Percentiles rank a stretch among this genome's conserved stretches.
Evolutionary conservation across 2,113 vertebrate species (phyloP).

Genomic region (cat (Felis catus)): DNA sequence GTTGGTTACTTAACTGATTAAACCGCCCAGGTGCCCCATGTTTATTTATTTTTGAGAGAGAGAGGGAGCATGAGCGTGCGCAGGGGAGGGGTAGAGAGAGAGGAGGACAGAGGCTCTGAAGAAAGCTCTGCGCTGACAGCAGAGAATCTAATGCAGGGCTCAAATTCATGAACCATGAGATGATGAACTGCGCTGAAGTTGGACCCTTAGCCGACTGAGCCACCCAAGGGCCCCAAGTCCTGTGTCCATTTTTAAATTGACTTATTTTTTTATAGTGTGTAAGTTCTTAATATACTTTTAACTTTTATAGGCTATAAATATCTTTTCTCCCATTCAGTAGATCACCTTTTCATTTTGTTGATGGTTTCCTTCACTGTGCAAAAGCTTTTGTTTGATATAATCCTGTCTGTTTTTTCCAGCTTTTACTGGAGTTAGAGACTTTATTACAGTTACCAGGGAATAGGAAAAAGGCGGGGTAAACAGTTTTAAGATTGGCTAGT

Average conservation of each 20-base stretch:
- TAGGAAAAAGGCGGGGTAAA: not conserved
- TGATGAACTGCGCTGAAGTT: too few species aligned
- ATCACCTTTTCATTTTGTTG: not conserved
- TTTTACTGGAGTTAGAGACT: not conserved
- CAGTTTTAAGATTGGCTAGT: not conserved
- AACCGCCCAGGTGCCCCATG: too few species aligned
- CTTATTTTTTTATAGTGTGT: not conserved
- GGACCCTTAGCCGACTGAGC: too few species aligned
- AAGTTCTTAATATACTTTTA: not conserved
- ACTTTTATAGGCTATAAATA: not conserved
- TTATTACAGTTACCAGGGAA: not conserved
- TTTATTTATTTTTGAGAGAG: too few species aligned
- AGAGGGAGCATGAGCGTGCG: fast-evolving
- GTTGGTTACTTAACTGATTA: too few species aligned
- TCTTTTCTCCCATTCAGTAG: not conserved
- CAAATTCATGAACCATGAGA: too few species aligned
- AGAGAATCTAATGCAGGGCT: too few species aligned
- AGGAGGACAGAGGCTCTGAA: too few species aligned
- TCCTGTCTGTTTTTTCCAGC: not conserved
- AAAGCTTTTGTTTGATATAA: not conserved
- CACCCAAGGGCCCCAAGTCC: not conserved
- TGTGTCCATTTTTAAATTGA: not conserved
- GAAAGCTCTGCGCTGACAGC: too few species aligned
- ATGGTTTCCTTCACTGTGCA: not conserved
- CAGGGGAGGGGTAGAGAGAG: too few species aligned